These are phyloP conservation scores for Lepus timidus DNA, from an alignment of 2,113 vertebrate genomes.

Conservation along the genomic window DNA sequence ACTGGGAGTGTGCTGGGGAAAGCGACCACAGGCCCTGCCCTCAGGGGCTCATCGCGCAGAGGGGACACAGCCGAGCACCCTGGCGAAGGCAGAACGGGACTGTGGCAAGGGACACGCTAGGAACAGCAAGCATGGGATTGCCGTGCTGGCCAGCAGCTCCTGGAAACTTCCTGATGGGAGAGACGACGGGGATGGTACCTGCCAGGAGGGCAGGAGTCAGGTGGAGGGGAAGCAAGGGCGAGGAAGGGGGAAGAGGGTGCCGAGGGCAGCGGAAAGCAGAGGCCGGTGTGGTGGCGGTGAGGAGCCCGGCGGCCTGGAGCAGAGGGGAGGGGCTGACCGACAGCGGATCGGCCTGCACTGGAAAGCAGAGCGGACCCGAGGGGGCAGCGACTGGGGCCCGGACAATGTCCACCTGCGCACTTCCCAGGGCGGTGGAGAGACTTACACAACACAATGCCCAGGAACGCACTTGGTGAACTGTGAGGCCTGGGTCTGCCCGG, in stretches of 20 bases:
- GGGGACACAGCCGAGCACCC: not conserved
- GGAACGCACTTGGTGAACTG: fast-evolving
- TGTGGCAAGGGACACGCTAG: not conserved
- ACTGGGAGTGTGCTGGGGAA: fast-evolving
- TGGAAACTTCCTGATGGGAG: not conserved
- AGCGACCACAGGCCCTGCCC: fast-evolving
- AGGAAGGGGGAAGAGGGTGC: not conserved
- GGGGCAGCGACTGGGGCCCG: fast-evolving
- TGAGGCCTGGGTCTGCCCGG: fast-evolving
- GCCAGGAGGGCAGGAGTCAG: not conserved
- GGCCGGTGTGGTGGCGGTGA: not conserved
- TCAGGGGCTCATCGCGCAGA: fast-evolving
- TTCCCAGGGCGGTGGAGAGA: not conserved
- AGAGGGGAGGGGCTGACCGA: fast-evolving
- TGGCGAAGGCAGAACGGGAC: fast-evolving
- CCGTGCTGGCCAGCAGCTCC: fast-evolving
- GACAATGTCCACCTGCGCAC: fast-evolving
- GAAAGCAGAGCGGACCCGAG: not conserved
- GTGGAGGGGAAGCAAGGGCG: not conserved
- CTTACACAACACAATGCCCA: not conserved
- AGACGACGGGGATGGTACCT: fast-evolving
- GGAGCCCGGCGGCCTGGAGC: not conserved
- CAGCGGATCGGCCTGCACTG: too few relatives aligned
- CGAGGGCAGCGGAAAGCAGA: not conserved
- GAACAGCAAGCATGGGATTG: fast-evolving